phyloP scores from a whole-genome alignment of 2,888 invertebrate species.

The Drosophila birchii region DNA sequence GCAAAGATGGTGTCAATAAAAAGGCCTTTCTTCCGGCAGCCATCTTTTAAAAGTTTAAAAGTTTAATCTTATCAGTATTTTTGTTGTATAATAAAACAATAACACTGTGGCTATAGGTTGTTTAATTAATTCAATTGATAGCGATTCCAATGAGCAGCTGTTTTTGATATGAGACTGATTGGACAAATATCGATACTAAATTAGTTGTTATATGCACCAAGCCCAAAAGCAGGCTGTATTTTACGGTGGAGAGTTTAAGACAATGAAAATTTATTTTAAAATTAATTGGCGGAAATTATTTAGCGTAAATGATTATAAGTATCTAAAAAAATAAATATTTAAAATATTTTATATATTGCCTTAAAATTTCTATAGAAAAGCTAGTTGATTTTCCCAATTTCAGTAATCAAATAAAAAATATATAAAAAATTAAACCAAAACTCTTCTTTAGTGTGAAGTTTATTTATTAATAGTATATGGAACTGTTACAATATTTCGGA shows the following conservation, averaged over 20 bases:
- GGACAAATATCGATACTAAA: constrained; percentile 42
- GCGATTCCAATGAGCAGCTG: constrained; percentile 8
- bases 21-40: constrained; percentile 1
- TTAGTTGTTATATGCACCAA: fast-evolving
- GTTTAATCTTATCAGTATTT: neutral
- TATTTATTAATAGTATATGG: constrained; percentile 69
- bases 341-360: too few species aligned
- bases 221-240: constrained; percentile 27
- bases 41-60: neutral
- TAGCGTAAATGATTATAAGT: neutral
- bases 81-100: neutral
- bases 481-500: constrained; percentile 72
- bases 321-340: too few species aligned
- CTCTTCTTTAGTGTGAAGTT: constrained; percentile 58
- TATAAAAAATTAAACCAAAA: neutral
- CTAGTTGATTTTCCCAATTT: neutral
- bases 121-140: constrained; percentile 3
- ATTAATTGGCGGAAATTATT: neutral
- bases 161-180: neutral
- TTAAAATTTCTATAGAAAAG: neutral
- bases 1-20: neutral
- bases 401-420: neutral
- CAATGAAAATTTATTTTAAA: too few species aligned
- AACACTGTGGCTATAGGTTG: too few species aligned
- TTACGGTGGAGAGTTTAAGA: neutral